These are phyloP conservation scores for Calephelis perditalis DNA, from an alignment of 2,888 invertebrate genomes.

Conservation along the genomic window DNA sequence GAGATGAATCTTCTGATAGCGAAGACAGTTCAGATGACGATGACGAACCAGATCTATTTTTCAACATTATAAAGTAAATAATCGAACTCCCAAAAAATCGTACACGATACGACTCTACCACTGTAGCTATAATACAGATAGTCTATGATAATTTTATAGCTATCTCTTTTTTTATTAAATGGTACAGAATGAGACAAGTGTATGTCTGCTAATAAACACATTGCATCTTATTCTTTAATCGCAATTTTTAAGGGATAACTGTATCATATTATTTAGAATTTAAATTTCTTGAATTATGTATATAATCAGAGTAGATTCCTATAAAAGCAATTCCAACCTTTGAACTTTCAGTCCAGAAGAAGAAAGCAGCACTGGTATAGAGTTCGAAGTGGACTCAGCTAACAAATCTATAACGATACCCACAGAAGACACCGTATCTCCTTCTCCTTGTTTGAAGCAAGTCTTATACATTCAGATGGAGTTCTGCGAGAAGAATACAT, in stretches of 20 bases:
- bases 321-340: neutral
- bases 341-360: slow-evolving; percentile 54
- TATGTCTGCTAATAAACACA: too few relatives aligned
- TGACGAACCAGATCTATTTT: slow-evolving; percentile 60
- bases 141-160: too few relatives aligned
- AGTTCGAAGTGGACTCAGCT: slow-evolving; percentile 75
- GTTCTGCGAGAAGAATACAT: slow-evolving; percentile 97
- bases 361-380: slow-evolving; percentile 79
- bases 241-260: too few relatives aligned
- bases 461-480: slow-evolving; percentile 97
- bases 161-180: too few relatives aligned
- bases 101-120: too few relatives aligned
- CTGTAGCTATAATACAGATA: too few relatives aligned
- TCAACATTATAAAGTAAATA: slow-evolving; percentile 50
- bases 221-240: too few relatives aligned
- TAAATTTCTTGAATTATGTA: too few relatives aligned
- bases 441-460: slow-evolving; percentile 58
- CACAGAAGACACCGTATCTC: slow-evolving; percentile 48
- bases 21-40: slow-evolving; percentile 76
- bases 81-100: too few relatives aligned
- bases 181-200: too few relatives aligned
- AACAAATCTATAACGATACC: slow-evolving; percentile 52
- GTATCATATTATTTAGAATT: too few relatives aligned
- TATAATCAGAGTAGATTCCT: too few relatives aligned
- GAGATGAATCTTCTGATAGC: slow-evolving; percentile 69